phyloP scores from a whole-genome alignment of 1,140 invertebrate species.

The Ridgeia piscesae region DNA sequence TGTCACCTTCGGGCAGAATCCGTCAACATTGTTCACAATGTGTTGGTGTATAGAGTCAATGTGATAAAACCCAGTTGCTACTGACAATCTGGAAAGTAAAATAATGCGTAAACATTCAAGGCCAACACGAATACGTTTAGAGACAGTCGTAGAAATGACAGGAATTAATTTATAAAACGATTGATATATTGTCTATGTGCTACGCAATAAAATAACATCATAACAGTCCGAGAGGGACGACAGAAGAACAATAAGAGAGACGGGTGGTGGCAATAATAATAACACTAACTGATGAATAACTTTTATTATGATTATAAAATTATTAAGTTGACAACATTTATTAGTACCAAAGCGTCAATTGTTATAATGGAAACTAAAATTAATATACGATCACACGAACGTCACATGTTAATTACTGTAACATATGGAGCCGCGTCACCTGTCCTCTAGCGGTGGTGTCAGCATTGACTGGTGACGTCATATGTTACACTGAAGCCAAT shows the following conservation, averaged over 20 bases:
- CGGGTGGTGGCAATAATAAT: neutral
- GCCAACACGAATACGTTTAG: neutral
- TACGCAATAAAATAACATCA: neutral
- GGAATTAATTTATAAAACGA: neutral
- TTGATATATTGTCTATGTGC: neutral
- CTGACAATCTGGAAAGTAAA: neutral
- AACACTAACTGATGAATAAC: neutral
- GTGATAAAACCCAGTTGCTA: neutral
- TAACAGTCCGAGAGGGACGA: neutral
- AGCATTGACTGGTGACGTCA: constrained; percentile 10
- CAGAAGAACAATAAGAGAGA: neutral
- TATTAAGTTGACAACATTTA: neutral
- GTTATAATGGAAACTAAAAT: neutral
- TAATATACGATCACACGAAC: neutral
- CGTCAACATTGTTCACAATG: neutral
- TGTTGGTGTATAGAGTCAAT: neutral
- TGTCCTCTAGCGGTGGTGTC: constrained; percentile 16
- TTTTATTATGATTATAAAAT: neutral
- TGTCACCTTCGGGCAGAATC: neutral
- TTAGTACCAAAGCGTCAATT: neutral
- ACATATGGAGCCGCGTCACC: neutral
- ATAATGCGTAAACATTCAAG: neutral
- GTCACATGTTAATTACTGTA: neutral
- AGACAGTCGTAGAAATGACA: neutral
- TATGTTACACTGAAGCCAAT: constrained; percentile 2